Base-by-base conservation (phyloP, 2,113 vertebrate species). In the Myrmecophaga tridactyla region DNA sequence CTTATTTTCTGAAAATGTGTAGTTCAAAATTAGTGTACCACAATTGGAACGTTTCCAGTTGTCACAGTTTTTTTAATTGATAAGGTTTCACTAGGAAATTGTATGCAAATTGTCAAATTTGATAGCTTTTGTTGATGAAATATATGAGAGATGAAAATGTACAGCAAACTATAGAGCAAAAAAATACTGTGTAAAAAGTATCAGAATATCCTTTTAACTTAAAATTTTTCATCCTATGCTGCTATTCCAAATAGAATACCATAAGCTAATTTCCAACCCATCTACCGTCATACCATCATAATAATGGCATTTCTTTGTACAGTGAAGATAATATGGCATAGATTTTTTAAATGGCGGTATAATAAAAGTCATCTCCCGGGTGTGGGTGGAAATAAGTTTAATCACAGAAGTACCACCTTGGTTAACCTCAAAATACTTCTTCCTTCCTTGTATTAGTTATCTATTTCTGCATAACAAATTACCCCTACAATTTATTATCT, bases 1-100 rank as follows among this genome's bases (percentile, higher is more conserved):
- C 70, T 90, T 87, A 60, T 81, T n/a, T 63, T 93, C 48, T 88
- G 43, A 88, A 88, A 73, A 88, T 63, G 10, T 72, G 53, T 27
- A 53, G 43, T 63, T 88, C 76, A 88, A 63, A 72, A 77, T 81
- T 87, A 60, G 75, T 39, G 31, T 8, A 36, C 51, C 25, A 46
- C 56, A 48, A 80, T 20, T 87, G 27, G n/a, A 62, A 82, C n/a
- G 63, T 72, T 93, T 72, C 75, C 27, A 62, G 23, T 77, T 78
- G 17, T 29, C 34, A 60, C 69, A 11, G 39, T 25, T 65, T 92
- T 48, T 67, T 67, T 91, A 82, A 51, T 51, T 41, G 76, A 76
- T 60, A 6, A 34, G 4, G 23, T 76, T 93, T 92, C 48, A 83
- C 31, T 78, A 43, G 31, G 53, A 76, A 70, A 21, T 83, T 69